Evolutionary conservation across 2,113 vertebrate species (phyloP), one percentile per base, ranked within the genome.

Genomic region (Rhynchomys soricoides): DNA sequence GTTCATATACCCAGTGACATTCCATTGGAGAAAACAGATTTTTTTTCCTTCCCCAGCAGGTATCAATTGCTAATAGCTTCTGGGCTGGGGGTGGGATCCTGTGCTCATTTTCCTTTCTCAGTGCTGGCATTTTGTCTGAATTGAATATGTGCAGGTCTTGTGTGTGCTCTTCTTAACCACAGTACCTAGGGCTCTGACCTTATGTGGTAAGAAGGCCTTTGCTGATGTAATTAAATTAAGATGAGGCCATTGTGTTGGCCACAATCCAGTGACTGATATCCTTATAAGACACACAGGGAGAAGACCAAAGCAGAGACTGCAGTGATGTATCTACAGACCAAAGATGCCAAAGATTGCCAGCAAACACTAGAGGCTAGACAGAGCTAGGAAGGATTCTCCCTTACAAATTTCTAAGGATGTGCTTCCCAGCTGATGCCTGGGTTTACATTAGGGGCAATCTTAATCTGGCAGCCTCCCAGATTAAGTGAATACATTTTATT

Each of bases 181-280:
- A 45, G 73, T 45, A 91, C 26, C 24, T 93, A 66, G 91, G 48
- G 91, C 85, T 86, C 50, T 82, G 45, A 95, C 55, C 66, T 94
- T 71, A 77, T 83, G 94, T 95, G 48, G 40, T 85, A 92, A 74
- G 83, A 90, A 75, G 19, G 5, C 45, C 66, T 90, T 96, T 78
- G 66, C 8, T 87, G 40, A 96, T 78, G 50, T 45, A 91, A 66
- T 89, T 22, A 95, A 87, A 19, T 94, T 89, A 91, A 96, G 94
- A 89, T 85, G 55, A 94, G 52, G 50, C 75, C 75, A 93, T 77
- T 86, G 93, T 43, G 13, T 89, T 96, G 87, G 71, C 92, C 55
- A 55, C 89, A 77, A 86, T 93, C 37, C 62, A 95, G 50, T 77
- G 57, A 88, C 34, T 89, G 11, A 59, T 94, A 48, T 81, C 5